Evolutionary conservation across 2,888 invertebrate genomes (phyloP), one percentile per base, ranked within the genome.

Genomic region (Eristalis intricaria): DNA sequence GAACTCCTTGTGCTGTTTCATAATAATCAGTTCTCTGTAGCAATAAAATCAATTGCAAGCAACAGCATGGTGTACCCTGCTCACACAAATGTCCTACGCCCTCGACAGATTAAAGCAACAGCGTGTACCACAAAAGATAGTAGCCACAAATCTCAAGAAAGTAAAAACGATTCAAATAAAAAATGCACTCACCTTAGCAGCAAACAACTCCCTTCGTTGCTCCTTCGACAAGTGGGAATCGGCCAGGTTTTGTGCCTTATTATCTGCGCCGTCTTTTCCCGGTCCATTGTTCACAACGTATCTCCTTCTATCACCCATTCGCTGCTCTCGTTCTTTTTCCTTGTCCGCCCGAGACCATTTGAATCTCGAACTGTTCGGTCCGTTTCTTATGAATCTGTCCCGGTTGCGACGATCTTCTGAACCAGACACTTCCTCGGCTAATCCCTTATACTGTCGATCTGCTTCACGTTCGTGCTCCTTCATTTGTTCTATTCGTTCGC

Each of bases 401-500:
- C 73, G 50, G 29, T 87, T 87, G 10, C 61, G 68, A 58, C 74
- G 43, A 0, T 15, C 65, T n/a, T 71, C 68, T 1, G 70, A 70
- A n/a, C 58, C 29, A 23, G 75, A 66, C 5, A 63, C 58, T 58
- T 83, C 82, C 35, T 88, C 78, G 0, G 89, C 89, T 0, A 90
- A 89, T 19, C 89, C 88, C 90, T 93, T 90, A 92, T 93, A 90
- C 91, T 91, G 91, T 64, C 94, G 94, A 94, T 97, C 97, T 8
- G 98, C 98, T 94, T 98, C 97, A 50, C 97, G 94, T 93, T 99
- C 99, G 91, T 98, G 98, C 91, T 98, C 97, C 91, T 98, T 98
- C 96, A 98, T 97, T 92, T 98, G 98, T 91, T 98, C 98, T 85
- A 98, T 96, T 78, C 98, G 95, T 91, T 98, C 97, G 90, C 98